Conservation (phyloP, 2,797 vertebrate genomes). For the Propithecus perrieri region DNA sequence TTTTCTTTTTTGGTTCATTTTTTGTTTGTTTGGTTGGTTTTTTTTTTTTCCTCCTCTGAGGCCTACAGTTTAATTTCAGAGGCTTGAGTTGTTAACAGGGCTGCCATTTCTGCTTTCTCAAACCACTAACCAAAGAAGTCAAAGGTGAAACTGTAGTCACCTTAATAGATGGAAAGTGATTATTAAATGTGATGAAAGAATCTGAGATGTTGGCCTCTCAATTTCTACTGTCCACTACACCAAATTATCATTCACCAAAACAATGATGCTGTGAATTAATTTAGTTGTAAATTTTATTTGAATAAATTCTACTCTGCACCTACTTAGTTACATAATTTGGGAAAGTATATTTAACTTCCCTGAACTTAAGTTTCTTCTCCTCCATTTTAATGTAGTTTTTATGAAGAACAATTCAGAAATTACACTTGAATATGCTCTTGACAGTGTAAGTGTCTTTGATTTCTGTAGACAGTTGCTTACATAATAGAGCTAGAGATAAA, state of each 20-base stretch:
- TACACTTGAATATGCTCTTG: background rate
- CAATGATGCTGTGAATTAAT: background rate
- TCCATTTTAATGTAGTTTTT: background rate
- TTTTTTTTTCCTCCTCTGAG: background rate
- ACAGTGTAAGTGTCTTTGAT: background rate
- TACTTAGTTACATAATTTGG: background rate
- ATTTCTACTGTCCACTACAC: background rate
- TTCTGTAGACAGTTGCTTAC: background rate
- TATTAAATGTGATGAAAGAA: background rate
- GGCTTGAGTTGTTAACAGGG: background rate
- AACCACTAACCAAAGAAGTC: background rate
- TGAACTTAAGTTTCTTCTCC: background rate
- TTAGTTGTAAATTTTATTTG: conserved; percentile 24
- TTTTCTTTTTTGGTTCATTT: background rate
- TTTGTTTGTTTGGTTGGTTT: background rate
- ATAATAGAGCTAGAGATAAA: conserved; percentile 1
- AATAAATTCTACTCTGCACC: background rate
- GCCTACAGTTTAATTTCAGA: background rate
- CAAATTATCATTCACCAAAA: background rate
- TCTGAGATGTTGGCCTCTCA: background rate
- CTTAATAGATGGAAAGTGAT: background rate
- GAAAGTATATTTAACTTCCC: background rate
- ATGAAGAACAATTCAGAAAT: background rate
- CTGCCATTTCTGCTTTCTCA: background rate
- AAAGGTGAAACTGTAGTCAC: background rate